Base-by-base conservation (phyloP, 2,797 vertebrate species). In the Danio kyathit region DNA sequence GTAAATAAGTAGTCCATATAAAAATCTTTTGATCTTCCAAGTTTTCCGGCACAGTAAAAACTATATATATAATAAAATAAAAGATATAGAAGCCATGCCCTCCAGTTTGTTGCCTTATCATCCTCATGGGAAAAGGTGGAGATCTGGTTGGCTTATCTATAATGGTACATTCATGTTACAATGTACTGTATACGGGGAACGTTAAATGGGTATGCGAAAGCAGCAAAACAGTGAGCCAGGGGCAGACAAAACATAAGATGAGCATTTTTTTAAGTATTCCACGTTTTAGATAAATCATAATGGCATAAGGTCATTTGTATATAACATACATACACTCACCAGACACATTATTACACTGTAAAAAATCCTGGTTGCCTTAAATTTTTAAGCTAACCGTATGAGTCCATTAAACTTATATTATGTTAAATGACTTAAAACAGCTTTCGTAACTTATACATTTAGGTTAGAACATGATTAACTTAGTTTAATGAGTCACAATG, bases 11-110 rank as follows among this genome's bases (percentile, higher is more conserved):
- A 64, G 57, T 54, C 6, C 19, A 56, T 11, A 43, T 63, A 13
- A 56, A n/a, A 80, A 65, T 73, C 19, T 40, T 48, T 54, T 71
- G 46, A 79, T 64, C 14, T 63, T 64, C 10, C 29, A 64, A 44
- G 49, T 64, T 80, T 73, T n/a, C 10, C 59, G 61, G 8, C 21
- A 46, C 29, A 51, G 12, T 21, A n/a, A 19, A 51, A n/a, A n/a
- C n/a, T n/a, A n/a, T n/a, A n/a, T n/a, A n/a, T n/a, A n/a, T n/a
- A n/a, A n/a, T n/a, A n/a, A n/a, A n/a, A 10, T 6, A 51, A 51
- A 56, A 73, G 2, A 80, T 63, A 59, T 51, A 17, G 40, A 9
- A 80, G 11, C 19, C 16, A 40, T 65, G 59, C 44, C 40, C 4
- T 21, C 48, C 38, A 19, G 48, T 71, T 64, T 73, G 48, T 65